Evolutionary conservation across 2,888 invertebrate genomes (phyloP), one percentile per base, ranked within the genome.

Genomic region (Drosophila koepferae): DNA sequence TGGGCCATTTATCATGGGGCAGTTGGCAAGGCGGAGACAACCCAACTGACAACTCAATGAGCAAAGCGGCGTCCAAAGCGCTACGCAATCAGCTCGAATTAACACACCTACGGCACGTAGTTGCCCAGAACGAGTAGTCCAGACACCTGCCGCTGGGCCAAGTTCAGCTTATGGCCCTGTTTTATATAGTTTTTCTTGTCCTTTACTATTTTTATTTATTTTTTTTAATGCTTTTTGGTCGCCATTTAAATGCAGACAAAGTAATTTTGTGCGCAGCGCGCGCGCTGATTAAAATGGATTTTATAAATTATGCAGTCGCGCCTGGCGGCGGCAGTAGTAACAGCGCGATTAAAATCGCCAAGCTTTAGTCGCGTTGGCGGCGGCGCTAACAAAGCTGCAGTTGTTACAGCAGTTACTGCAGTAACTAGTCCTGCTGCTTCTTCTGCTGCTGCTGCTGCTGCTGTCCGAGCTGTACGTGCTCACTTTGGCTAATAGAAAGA

Each of bases 241-340:
- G 61, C 76, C 90, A 89, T 90, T 91, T 88, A 92, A 90, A 91
- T 91, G 91, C 91, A 91, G 92, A 91, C 91, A 91, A 88, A 90
- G 90, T 91, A 89, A 91, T 90, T 67, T 67, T 40, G 68, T 82
- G 91, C 83, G 80, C 91, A 82, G 78, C 72, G 74, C 61, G 76
- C 74, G 72, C 76, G 80, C 90, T 89, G 90, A 88, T 91, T 84
- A 91, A 86, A 89, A 84, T 82, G 86, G 91, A 90, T 91, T 77
- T 85, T 89, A 90, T 89, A 90, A 91, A 90, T 89, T 91, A 91
- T 89, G 74, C 90, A 67, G 77, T 69, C 77, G 40, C 60, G 74
- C 56, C 68, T 60, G 51, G 65, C 77, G 81, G 73, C 72, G 71
- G 67, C 72, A 55, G 49, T 14, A 8, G 34, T 8, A 31, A 68